These are phyloP conservation scores for Laothoe populi DNA, from an alignment of 2,888 invertebrate species.

Conservation along the genomic window DNA sequence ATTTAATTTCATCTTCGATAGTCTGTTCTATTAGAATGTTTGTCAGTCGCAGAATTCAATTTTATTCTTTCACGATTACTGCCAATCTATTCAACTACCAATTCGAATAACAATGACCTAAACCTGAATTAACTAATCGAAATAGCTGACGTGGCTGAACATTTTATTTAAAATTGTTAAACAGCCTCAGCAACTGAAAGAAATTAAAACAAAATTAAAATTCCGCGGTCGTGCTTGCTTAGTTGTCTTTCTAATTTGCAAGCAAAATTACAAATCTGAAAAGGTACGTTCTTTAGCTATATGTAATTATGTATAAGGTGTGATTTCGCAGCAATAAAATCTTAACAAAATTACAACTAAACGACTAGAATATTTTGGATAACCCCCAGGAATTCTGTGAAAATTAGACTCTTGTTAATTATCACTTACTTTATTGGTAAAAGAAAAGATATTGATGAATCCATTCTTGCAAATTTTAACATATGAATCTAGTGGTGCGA, in stretches of 20 bases:
- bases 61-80: not conserved
- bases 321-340: too few species aligned
- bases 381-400: too few species aligned
- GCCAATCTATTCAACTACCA: not conserved
- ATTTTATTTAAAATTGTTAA: not conserved
- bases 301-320: not conserved
- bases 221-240: not conserved
- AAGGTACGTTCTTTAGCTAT: not conserved
- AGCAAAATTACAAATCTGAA: not conserved
- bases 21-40: too few species aligned
- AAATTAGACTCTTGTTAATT: too few species aligned
- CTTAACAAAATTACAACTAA: too few species aligned
- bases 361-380: too few species aligned
- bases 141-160: not conserved
- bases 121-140: not conserved
- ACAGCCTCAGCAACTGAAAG: not conserved
- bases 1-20: too few species aligned
- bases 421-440: too few species aligned
- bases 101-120: not conserved
- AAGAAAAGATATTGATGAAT: too few species aligned
- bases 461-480: too few species aligned
- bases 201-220: constrained; percentile 9
- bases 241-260: constrained; percentile 3
- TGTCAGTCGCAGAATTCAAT: not conserved
- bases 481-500: too few species aligned